Evolutionary conservation across 2,797 vertebrate species (phyloP).

Genomic region (Stomatorhinus walkeri): DNA sequence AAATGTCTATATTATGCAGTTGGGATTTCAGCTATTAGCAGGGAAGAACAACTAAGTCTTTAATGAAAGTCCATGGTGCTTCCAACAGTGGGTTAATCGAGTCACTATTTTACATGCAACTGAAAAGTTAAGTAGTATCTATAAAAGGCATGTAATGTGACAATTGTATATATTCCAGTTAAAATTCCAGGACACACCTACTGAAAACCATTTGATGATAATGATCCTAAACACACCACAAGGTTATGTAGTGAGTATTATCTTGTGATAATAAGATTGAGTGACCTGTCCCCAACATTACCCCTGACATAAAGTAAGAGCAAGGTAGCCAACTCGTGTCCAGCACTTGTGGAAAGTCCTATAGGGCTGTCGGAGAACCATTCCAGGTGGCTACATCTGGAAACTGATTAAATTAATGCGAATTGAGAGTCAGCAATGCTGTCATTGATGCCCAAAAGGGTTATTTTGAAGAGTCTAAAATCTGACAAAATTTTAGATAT

Average conservation of each 20-base stretch:
- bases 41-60: slow-evolving; percentile 4
- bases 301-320: neutral
- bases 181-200: neutral
- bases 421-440: neutral
- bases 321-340: neutral
- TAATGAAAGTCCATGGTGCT: slow-evolving; percentile 18
- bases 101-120: slow-evolving; percentile 10
- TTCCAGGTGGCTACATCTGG: neutral
- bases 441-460: neutral
- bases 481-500: neutral
- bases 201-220: neutral
- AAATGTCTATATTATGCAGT: neutral
- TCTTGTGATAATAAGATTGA: neutral
- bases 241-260: neutral
- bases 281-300: neutral
- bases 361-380: neutral
- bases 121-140: slow-evolving; percentile 11
- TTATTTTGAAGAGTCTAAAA: neutral
- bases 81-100: slow-evolving; percentile 16
- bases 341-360: neutral
- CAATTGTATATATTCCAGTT: neutral
- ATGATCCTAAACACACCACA: neutral
- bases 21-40: neutral
- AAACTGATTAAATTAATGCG: neutral
- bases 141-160: neutral